Evolutionary conservation across 2,113 vertebrate genomes (phyloP).

Genomic region (Colius striatus): DNA sequence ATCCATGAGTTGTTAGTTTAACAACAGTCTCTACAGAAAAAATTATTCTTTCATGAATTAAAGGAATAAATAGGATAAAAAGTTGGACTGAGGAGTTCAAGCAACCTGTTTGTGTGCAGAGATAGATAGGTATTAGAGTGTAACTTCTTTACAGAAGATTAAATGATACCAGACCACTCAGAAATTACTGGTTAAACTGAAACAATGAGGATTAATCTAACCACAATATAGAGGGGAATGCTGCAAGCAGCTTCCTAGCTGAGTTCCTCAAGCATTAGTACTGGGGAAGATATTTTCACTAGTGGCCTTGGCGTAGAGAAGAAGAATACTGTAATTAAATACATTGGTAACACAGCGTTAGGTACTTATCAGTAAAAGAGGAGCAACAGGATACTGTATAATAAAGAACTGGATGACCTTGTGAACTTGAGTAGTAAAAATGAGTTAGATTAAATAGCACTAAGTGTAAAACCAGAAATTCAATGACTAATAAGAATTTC

Average conservation of each 20-base stretch:
- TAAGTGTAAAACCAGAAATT: neutral
- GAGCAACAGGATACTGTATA: neutral
- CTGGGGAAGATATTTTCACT: neutral
- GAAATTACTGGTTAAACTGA: neutral
- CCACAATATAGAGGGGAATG: neutral
- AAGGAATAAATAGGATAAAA: neutral
- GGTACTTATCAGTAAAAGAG: neutral
- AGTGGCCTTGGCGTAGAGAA: neutral
- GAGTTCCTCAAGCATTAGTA: neutral
- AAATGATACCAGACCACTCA: neutral
- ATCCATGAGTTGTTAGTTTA: neutral
- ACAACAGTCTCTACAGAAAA: neutral
- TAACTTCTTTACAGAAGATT: neutral
- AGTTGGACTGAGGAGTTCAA: neutral
- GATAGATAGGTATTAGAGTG: neutral
- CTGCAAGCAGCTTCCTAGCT: neutral
- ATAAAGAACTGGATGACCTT: neutral
- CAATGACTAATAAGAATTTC: neutral
- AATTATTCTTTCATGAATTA: neutral
- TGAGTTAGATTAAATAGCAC: neutral
- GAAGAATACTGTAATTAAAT: neutral
- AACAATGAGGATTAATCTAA: neutral
- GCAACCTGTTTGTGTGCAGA: neutral
- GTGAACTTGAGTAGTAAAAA: neutral
- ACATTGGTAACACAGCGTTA: neutral